These are phyloP conservation scores for Polypedilum vanderplanki DNA, from an alignment of 1,140 invertebrate species.

Conservation along the genomic window DNA sequence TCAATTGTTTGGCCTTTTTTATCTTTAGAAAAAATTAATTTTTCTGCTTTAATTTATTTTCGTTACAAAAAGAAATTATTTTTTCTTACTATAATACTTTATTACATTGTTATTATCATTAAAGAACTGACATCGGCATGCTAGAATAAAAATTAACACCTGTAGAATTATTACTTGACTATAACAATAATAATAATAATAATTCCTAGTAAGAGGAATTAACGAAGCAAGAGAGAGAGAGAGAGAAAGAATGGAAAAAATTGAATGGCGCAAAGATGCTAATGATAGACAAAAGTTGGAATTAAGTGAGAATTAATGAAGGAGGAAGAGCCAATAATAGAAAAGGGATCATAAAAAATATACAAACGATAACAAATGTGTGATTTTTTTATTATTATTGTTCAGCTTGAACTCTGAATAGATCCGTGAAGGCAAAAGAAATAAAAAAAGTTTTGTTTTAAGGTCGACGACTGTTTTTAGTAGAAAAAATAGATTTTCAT, in stretches of 20 bases:
- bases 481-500: too few relatives aligned
- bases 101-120: constrained; percentile 14
- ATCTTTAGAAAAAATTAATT: neutral
- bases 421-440: too few relatives aligned
- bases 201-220: neutral
- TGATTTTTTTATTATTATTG: too few relatives aligned
- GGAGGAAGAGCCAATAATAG: neutral
- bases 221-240: neutral
- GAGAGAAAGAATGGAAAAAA: neutral
- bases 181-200: neutral
- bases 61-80: too few relatives aligned
- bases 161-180: neutral
- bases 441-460: too few relatives aligned
- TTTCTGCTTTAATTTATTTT: neutral
- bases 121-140: neutral
- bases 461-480: too few relatives aligned
- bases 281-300: constrained; percentile 3
- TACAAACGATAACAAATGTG: constrained; percentile 4
- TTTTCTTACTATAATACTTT: neutral
- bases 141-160: constrained; percentile 20
- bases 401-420: too few relatives aligned
- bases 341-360: neutral
- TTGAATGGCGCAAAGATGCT: constrained; percentile 26
- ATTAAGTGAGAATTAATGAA: neutral
- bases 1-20: constrained; percentile 17